Conservation (phyloP, 2,888 invertebrate genomes). For the Drosophila pseudotakahashii region DNA sequence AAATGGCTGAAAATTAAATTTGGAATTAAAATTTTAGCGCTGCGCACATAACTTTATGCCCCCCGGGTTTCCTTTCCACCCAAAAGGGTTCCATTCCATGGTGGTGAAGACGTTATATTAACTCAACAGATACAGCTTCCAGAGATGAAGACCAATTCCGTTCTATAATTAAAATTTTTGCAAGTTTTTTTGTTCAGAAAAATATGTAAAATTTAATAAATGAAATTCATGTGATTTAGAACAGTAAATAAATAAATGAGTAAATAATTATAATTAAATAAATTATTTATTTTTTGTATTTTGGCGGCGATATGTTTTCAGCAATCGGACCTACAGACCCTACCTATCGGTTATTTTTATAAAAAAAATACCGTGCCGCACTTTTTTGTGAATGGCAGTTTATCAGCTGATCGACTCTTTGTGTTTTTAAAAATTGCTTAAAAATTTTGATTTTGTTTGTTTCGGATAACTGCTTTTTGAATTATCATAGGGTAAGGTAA, state of each 20-base stretch:
- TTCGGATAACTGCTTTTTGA: too few relatives aligned
- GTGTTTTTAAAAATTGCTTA: neutral
- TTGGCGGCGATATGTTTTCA: neutral
- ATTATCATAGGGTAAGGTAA: neutral
- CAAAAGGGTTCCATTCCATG: neutral
- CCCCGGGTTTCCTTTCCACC: constrained; percentile 20
- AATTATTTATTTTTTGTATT: neutral
- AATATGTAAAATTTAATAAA: neutral
- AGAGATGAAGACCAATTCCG: too few relatives aligned
- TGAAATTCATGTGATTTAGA: too few relatives aligned
- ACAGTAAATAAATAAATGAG: too few relatives aligned
- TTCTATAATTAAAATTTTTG: too few relatives aligned
- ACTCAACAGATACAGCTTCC: too few relatives aligned
- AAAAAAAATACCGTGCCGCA: neutral
- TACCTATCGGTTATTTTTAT: neutral
- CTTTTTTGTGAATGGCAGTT: neutral
- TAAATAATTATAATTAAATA: too few relatives aligned
- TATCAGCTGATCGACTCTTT: neutral
- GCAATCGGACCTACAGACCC: neutral
- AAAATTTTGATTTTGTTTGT: too few relatives aligned
- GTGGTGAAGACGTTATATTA: too few relatives aligned
- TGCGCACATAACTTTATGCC: constrained; percentile 83
- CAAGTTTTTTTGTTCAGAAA: too few relatives aligned
- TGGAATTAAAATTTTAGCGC: constrained; percentile 84
- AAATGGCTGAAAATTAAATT: constrained; percentile 66